These are phyloP conservation scores for Dufourea novaeangliae DNA, from an alignment of 1,140 invertebrate species.

Conservation along the genomic window DNA sequence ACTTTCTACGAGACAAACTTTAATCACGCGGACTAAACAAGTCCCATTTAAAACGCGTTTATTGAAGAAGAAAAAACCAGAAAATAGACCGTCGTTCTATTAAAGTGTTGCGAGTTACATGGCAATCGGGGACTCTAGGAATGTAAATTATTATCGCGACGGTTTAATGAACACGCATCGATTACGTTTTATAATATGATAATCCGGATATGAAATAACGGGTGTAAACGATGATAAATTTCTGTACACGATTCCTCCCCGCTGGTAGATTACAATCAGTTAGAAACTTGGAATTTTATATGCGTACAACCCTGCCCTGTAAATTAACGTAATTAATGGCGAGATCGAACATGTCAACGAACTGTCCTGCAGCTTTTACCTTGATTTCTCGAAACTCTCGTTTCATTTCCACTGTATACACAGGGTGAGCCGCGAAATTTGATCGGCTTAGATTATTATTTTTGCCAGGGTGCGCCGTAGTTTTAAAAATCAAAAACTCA, in stretches of 20 bases:
- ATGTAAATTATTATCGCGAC: constrained; percentile 29
- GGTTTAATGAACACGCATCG: constrained; percentile 46
- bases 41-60: not conserved
- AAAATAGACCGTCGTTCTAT: not conserved
- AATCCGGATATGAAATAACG: constrained; percentile 46
- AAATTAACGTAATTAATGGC: not conserved
- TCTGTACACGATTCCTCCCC: not conserved
- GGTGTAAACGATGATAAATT: constrained; percentile 42
- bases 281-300: not conserved
- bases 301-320: too few relatives aligned
- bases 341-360: too few relatives aligned
- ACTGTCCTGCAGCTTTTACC: too few relatives aligned
- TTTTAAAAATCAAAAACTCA: too few relatives aligned
- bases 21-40: constrained; percentile 14
- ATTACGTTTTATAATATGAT: constrained; percentile 42
- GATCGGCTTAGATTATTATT: too few relatives aligned
- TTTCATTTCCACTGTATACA: too few relatives aligned
- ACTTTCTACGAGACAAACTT: not conserved
- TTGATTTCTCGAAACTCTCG: too few relatives aligned
- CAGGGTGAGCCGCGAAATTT: too few relatives aligned
- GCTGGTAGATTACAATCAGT: constrained; percentile 28
- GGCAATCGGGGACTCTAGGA: constrained; percentile 24
- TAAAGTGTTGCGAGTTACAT: constrained; percentile 3
- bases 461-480: too few relatives aligned
- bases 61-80: not conserved